Conservation (phyloP, 2,113 vertebrate species). For the Gobio gobio region DNA sequence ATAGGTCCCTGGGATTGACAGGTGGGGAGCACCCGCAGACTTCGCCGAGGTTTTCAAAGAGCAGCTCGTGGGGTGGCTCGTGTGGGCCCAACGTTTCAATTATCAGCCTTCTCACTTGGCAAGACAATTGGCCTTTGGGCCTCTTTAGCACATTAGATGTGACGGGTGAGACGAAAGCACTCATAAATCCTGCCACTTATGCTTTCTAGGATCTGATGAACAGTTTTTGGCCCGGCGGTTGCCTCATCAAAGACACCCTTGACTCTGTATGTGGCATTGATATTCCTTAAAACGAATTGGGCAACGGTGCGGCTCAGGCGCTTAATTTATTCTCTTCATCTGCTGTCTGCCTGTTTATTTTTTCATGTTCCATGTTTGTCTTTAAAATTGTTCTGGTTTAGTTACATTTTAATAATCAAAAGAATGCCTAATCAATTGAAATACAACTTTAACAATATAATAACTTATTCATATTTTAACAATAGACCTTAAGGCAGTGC, state of each 20-base stretch:
- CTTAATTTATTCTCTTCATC: background rate
- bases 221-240: background rate
- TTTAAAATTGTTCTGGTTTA: background rate
- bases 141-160: slow-evolving; percentile 37
- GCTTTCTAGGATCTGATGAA: slow-evolving; percentile 7
- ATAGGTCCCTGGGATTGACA: slow-evolving; percentile 48
- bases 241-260: slow-evolving; percentile 33
- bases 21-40: slow-evolving; percentile 47
- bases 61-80: background rate
- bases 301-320: background rate
- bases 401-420: background rate
- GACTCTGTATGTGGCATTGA: slow-evolving; percentile 8
- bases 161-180: slow-evolving; percentile 13
- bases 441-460: background rate
- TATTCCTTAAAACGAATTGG: slow-evolving; percentile 22
- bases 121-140: slow-evolving; percentile 46
- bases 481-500: too few relatives aligned
- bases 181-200: slow-evolving; percentile 34
- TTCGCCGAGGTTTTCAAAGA: slow-evolving; percentile 39
- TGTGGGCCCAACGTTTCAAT: slow-evolving; percentile 39
- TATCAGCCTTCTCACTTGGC: slow-evolving; percentile 28
- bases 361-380: too few relatives aligned
- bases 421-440: background rate
- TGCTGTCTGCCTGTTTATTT: too few relatives aligned
- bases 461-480: background rate